Base-by-base conservation (phyloP, 1,140 invertebrate species). In the Lasaia peninsularis region DNA sequence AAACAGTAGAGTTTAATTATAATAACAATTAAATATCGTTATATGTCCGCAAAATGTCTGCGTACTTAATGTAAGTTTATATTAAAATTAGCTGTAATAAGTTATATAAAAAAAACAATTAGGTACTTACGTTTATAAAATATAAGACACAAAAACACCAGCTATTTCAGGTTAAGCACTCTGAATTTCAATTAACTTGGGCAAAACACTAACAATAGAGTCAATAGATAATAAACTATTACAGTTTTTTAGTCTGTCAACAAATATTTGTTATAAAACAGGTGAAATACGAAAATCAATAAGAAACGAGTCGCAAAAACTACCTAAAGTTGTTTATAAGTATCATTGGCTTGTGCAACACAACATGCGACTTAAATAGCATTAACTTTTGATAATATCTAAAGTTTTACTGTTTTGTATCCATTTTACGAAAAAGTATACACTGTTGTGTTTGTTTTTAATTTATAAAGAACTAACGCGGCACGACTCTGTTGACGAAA, bases 401-500 rank as follows among this genome's bases (percentile, higher is more conserved):
- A 63, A 60, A 75, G 56, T 74, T 70, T 69, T 82, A 78, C 55
- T 62, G 69, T 73, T 75, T 77, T 75, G 71, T 72, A 79, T 78
- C 73, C 80, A 86, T 82, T 76, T 75, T 81, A 68, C 69, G 65
- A 69, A 63, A 78, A 78, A 71, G n/a, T 28, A 28, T 72, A 73
- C 76, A 83, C 76, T 71, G 62, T 65, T 71, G 63, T 67, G 81
- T 83, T 88, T 86, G 79, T 86, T 86, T 63, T 86, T 84, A 86
- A 83, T 86, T 84, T 73, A 81, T 80, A 81, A 86, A 86, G 82
- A 88, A 84, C 83, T 88, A 85, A 68, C 86, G 88, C 80, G 78
- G 87, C 74, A 80, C 80, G 78, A 80, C 73, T 83, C 80, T 89
- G 88, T 89, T 89, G 89, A 90, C 82, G 86, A 89, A 90, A 89